Evolutionary conservation across 1,140 invertebrate genomes (phyloP).

Genomic region (Papilio xuthus): DNA sequence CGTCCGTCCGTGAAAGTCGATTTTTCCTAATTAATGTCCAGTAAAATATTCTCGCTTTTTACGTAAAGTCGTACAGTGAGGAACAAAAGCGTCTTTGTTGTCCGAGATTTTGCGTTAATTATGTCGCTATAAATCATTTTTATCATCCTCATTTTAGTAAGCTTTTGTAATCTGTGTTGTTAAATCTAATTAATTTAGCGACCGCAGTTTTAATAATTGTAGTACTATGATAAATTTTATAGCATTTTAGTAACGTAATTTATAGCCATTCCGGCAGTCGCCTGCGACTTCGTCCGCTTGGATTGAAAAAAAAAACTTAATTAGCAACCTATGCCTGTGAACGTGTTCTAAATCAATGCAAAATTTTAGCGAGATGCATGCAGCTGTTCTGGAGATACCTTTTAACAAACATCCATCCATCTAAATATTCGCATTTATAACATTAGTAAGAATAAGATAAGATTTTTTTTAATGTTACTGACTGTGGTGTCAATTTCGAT

Average conservation of each 20-base stretch:
- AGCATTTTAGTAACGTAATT: background rate
- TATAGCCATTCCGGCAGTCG: background rate
- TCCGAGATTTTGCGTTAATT: slow-evolving; percentile 45
- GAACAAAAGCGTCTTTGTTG: slow-evolving; percentile 34
- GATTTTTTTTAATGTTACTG: too few species aligned
- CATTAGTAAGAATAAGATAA: too few species aligned
- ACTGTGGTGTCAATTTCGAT: too few species aligned
- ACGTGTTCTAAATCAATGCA: too few species aligned
- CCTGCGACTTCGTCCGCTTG: too few species aligned
- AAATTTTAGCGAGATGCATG: too few species aligned
- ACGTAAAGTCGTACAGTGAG: slow-evolving; percentile 18
- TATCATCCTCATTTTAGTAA: slow-evolving; percentile 50
- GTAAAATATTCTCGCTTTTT: slow-evolving; percentile 23
- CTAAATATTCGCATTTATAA: too few species aligned
- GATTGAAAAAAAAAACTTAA: too few species aligned
- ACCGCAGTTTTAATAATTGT: background rate
- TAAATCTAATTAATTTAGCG: slow-evolving; percentile 24
- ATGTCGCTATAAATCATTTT: slow-evolving; percentile 56
- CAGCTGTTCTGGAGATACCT: too few species aligned
- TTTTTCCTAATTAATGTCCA: slow-evolving; percentile 31
- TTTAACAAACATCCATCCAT: too few species aligned
- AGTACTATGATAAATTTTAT: background rate
- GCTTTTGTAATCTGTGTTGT: slow-evolving; percentile 41
- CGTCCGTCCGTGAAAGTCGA: background rate
- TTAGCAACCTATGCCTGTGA: too few species aligned